Evolutionary conservation across 1,140 invertebrate genomes (phyloP).

Genomic region (Cotesia chilonis): DNA sequence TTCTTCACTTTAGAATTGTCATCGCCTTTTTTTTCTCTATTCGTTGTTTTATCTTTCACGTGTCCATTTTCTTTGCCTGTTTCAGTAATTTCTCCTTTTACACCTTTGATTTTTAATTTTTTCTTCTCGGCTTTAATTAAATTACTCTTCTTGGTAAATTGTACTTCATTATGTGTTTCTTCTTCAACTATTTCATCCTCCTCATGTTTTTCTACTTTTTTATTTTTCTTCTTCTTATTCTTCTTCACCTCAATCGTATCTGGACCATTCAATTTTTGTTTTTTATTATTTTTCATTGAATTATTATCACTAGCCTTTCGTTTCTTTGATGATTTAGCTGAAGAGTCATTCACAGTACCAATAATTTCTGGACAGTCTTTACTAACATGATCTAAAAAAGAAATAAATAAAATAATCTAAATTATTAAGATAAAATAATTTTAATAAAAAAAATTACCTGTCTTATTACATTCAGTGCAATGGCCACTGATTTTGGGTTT

Average conservation of each 20-base stretch:
- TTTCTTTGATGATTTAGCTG: conserved; percentile 6
- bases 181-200: conserved; percentile 33
- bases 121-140: not conserved
- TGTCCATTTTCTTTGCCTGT: conserved; percentile 14
- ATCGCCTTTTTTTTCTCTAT: too few species aligned
- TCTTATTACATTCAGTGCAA: conserved; percentile 53
- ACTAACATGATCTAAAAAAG: conserved; percentile 46
- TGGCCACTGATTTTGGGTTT: conserved; percentile 52
- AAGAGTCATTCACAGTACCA: not conserved
- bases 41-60: too few species aligned
- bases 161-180: too few species aligned
- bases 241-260: too few species aligned
- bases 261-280: conserved; percentile 24
- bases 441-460: conserved; percentile 40
- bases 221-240: not conserved
- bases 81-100: conserved; percentile 31
- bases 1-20: too few species aligned
- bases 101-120: conserved; percentile 12
- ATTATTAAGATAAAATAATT: not conserved
- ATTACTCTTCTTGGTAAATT: not conserved
- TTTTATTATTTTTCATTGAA: conserved; percentile 23
- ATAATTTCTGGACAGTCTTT: conserved; percentile 37
- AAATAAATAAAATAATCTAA: conserved; percentile 1
- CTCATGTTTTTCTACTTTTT: not conserved
- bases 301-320: conserved; percentile 20